These are phyloP conservation scores for Cataglyphis hispanica DNA, from an alignment of 1,140 invertebrate genomes.

Conservation along the genomic window DNA sequence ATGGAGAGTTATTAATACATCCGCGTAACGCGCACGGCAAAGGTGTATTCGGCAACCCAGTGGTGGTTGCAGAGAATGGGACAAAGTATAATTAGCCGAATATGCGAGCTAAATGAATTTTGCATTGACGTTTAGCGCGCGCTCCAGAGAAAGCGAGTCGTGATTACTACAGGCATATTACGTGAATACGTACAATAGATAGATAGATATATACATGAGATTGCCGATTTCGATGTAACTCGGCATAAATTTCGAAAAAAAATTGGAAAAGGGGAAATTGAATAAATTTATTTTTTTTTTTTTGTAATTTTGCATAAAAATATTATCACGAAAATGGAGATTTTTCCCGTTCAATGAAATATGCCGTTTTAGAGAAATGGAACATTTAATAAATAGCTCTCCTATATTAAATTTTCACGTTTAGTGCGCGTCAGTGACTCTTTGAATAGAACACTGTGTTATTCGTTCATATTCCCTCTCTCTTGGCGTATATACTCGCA, in stretches of 20 bases:
- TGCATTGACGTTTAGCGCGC: conserved; percentile 51
- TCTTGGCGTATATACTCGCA: neutral
- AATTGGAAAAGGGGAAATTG: neutral
- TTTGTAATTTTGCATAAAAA: neutral
- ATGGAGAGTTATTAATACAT: conserved; percentile 58
- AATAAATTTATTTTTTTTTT: too few species aligned
- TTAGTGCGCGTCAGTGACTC: neutral
- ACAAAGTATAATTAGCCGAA: conserved; percentile 59
- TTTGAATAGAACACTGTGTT: conserved; percentile 13
- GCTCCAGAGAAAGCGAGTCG: conserved; percentile 16
- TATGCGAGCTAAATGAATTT: conserved; percentile 56
- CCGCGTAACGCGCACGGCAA: conserved; percentile 15
- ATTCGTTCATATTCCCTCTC: neutral
- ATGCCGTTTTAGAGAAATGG: neutral
- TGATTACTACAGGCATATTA: conserved; percentile 11
- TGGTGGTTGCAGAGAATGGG: conserved; percentile 14
- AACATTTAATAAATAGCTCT: conserved; percentile 29
- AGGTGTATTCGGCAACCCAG: neutral
- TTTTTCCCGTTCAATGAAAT: conserved; percentile 27
- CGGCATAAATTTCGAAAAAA: conserved; percentile 17
- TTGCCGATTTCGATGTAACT: conserved; percentile 38
- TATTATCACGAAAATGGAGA: neutral
- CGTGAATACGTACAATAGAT: neutral
- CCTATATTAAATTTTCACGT: conserved; percentile 11
- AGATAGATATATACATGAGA: neutral